Evolutionary conservation across 1,140 invertebrate species (phyloP), one percentile per base, ranked within the genome.

Genomic region (Aphidius gifuensis): DNA sequence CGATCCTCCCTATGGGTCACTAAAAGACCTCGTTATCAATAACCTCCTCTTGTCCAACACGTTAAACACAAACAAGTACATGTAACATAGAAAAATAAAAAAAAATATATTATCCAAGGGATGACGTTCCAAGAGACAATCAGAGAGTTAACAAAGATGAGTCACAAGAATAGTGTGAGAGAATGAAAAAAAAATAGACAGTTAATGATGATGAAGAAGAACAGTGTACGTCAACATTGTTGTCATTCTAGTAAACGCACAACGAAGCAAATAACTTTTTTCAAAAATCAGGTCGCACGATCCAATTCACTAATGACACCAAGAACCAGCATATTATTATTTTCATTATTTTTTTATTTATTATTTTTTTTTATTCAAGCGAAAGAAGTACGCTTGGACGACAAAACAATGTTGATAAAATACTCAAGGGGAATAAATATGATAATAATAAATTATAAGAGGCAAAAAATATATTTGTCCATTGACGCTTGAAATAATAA

Each of bases 1-100:
- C 76, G 78, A 80, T 80, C 73, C 68, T 75, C 58, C 65, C 69
- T 49, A 9, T 11, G 66, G 75, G 73, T 77, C 75, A 78, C 66
- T 65, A 69, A 64, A 71, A 68, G 61, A 53, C 53, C 61, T 63
- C 65, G 50, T 58, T 23, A 23, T 23, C 23, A 23, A 3, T 23
- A 23, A 23, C 23, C 23, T 23, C 23, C 23, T 23, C 23, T 23
- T 23, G 23, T 23, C 3, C 3, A 23, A 23, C 23, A 23, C 23
- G 23, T 23, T 23, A 23, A 23, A 23, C 23, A 23, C 23, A 23
- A 23, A 40, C 51, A 11, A 38, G 9, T n/a, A 48, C n/a, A 64
- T 64, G 55, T 23, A 23, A 23, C 3, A 23, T 23, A 23, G 3
- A 23, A 23, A 23, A 23, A 23, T 23, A 23, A 23, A 23, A 23